Base-by-base conservation (phyloP, 2,888 invertebrate genomes). In the Megamerina dolium region DNA sequence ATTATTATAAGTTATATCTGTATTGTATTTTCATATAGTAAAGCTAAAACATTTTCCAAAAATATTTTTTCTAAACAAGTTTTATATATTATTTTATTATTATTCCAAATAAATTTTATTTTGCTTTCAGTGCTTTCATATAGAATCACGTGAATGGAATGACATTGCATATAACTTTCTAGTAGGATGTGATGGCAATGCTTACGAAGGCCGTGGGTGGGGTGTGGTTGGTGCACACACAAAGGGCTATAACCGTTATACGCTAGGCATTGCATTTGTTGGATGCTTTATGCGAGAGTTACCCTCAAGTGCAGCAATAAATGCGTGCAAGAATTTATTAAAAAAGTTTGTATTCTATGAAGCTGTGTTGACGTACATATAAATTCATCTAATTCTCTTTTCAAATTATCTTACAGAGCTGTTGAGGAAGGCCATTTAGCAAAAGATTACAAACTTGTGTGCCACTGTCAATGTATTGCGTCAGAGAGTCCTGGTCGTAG, bases 151-250 rank as follows among this genome's bases (percentile, higher is more conserved):
- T n/a, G 70, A 70, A 46, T 76, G 74, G 74, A 68, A 68, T 50
- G 77, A 77, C 48, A 76, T 76, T 18, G 70, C 64, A 0, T 77
- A 76, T 50, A 79, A 77, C 53, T 80, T 78, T 50, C 50, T 79
- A 10, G 66, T 79, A 39, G 78, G 79, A 21, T 74, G 74, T 12
- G 78, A 79, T 59, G 78, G 78, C 17, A 74, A 73, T 32, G 64
- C 75, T 2, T 80, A 77, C 52, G 75, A 78, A 61, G 79, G 78
- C 5, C 63, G 75, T 41, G 78, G 79, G 2, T 80, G 78, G 78
- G 67, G 67, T 3, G 61, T 66, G 2, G 69, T 74, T 42, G 79
- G 79, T 2, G 74, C 76, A 1, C 78, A 79, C 49, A 74, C 77
- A 1, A 60, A 65, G 41, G 69, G 73, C 21, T 79, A 76, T 50